Conservation (phyloP, 2,888 invertebrate species). For the Lepidocyrtoides sp. region DNA sequence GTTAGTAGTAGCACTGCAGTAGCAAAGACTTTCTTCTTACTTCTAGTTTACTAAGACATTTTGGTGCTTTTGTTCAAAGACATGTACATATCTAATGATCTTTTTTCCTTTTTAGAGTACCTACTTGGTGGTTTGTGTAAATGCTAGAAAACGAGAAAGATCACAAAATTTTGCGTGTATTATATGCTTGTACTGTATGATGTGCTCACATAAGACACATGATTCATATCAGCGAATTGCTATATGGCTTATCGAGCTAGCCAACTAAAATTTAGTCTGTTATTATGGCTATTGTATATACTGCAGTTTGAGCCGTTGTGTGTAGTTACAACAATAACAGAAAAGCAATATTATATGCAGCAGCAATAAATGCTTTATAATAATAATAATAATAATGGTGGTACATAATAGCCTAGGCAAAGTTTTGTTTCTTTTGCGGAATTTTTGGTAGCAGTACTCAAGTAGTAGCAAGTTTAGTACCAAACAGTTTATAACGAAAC, state of each 20-base stretch:
- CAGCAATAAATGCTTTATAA: conserved; percentile 33
- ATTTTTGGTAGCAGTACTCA: conserved; percentile 45
- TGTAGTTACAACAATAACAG: neutral
- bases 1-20: no score
- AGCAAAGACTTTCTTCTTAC: conserved; percentile 34
- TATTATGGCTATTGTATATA: conserved; percentile 31
- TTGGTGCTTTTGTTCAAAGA: conserved; percentile 2
- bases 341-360: neutral
- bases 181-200: no score
- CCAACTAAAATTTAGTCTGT: neutral
- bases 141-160: conserved; percentile 44
- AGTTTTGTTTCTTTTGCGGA: conserved; percentile 44
- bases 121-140: conserved; percentile 69
- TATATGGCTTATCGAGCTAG: neutral
- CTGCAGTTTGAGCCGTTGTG: neutral
- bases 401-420: no score
- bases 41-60: conserved; percentile 51
- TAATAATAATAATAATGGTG: neutral
- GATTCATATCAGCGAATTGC: conserved; percentile 21
- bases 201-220: conserved; percentile 12
- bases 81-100: neutral
- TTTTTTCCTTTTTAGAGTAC: conserved; percentile 1
- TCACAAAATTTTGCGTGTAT: conserved; percentile 33
- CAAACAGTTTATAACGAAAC: conserved; percentile 41
- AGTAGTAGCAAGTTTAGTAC: no score